Evolutionary conservation across 2,888 invertebrate species (phyloP).

Genomic region (Alloscopus bannaensis): DNA sequence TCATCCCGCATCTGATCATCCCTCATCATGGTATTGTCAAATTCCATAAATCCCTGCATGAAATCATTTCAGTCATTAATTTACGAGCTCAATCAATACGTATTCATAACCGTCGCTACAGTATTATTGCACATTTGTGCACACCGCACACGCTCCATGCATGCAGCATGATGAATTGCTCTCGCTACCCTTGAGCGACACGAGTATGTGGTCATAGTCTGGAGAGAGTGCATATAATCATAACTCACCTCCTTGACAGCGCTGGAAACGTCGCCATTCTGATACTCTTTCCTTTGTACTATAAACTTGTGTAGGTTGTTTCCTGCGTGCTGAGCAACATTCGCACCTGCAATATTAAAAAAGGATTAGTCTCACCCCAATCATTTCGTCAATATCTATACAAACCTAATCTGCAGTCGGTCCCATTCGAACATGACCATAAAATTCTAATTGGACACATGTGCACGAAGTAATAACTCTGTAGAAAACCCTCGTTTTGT

Average conservation of each 20-base stretch:
- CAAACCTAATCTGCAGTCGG: conserved; percentile 5
- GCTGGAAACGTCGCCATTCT: conserved; percentile 87
- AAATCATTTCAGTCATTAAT: no score
- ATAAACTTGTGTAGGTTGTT: conserved; percentile 96
- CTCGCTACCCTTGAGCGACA: neutral
- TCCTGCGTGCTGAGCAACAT: conserved; percentile 95
- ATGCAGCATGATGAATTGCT: conserved; percentile 9
- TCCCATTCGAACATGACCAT: conserved; percentile 6
- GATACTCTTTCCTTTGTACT: conserved; percentile 87
- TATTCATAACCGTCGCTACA: no score
- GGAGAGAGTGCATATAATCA: neutral
- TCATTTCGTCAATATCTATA: no score
- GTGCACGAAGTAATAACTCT: conserved; percentile 21
- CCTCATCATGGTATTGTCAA: conserved; percentile 94
- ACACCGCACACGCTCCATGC: neutral
- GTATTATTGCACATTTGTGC: no score
- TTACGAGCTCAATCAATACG: no score
- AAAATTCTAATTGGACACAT: no score
- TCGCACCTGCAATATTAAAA: conserved; percentile 81
- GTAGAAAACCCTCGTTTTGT: no score
- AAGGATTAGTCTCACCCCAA: neutral
- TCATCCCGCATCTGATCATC: conserved; percentile 93
- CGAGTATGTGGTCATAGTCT: no score
- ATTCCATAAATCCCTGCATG: conserved; percentile 85
- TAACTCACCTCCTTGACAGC: conserved; percentile 86